Evolutionary conservation across 2,888 invertebrate species (phyloP).

Genomic region (Branchipolynoe longqiensis): DNA sequence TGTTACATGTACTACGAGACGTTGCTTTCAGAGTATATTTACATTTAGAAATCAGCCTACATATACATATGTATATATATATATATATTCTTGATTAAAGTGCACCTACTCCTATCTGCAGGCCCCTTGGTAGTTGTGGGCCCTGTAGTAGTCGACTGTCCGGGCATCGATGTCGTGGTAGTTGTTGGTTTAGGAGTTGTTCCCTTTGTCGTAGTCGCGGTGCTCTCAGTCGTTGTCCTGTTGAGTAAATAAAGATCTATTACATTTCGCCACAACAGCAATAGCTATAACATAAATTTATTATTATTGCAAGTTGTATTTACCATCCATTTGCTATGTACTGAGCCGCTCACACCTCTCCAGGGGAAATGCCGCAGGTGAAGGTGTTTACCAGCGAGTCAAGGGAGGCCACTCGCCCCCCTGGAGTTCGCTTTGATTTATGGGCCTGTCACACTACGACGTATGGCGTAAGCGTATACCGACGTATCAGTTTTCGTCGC

Average conservation of each 20-base stretch:
- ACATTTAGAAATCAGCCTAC: not conserved
- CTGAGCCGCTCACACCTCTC: too few relatives aligned
- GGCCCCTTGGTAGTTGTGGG: not conserved
- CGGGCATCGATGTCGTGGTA: constrained; percentile 9
- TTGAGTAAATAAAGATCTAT: not conserved
- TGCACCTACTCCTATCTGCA: not conserved
- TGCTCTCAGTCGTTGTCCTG: not conserved
- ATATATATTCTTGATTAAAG: not conserved
- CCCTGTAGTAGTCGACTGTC: not conserved
- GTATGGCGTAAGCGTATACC: too few relatives aligned
- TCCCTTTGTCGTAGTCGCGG: not conserved
- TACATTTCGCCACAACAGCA: not conserved
- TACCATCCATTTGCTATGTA: not conserved
- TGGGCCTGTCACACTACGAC: too few relatives aligned
- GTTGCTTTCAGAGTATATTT: not conserved
- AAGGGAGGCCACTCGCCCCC: too few relatives aligned
- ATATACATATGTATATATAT: not conserved
- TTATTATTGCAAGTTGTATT: not conserved
- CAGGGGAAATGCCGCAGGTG: too few relatives aligned
- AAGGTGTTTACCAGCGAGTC: too few relatives aligned
- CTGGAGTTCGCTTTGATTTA: too few relatives aligned
- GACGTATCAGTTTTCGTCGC: too few relatives aligned
- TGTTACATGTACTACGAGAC: not conserved
- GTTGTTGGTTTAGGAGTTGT: not conserved
- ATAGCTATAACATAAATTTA: not conserved